A percentile compares a stretch with the other conserved stretches of the same genome.
These are phyloP conservation scores for Oasisia sp. DNA, from an alignment of 2,888 invertebrate genomes.

Conservation along the genomic window DNA sequence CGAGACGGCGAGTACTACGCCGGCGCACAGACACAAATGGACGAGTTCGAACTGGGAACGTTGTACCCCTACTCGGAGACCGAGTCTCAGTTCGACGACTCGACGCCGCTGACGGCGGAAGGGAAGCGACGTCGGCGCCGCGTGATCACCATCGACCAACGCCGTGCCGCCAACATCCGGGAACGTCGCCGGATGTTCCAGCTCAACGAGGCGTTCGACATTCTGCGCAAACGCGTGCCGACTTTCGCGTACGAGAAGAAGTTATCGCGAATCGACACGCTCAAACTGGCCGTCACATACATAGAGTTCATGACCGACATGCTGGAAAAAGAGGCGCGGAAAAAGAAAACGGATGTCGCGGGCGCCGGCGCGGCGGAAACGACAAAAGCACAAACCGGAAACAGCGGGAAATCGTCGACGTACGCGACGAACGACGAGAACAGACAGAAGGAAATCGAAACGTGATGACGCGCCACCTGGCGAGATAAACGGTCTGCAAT, in stretches of 20 bases:
- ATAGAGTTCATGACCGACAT: conserved; percentile 95
- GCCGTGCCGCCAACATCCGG: conserved; percentile 58
- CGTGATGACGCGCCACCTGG: background rate
- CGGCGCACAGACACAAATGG: background rate
- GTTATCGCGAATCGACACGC: conserved; percentile 92
- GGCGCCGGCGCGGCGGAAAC: background rate
- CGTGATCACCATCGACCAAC: conserved; percentile 55
- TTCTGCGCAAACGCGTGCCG: conserved; percentile 83
- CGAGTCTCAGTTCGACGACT: conserved; percentile 10
- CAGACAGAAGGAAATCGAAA: conserved; percentile 1
- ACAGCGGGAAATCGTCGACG: background rate
- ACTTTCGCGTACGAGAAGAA: conserved; percentile 97
- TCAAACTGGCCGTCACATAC: conserved; percentile 93
- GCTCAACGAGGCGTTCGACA: conserved; percentile 94
- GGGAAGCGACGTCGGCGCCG: conserved; percentile 44
- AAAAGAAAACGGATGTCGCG: background rate
- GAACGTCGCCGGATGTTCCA: conserved; percentile 95
- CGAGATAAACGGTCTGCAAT: background rate
- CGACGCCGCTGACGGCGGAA: background rate
- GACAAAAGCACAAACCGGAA: background rate
- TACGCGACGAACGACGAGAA: background rate
- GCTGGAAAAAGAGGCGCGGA: background rate
- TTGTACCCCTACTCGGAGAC: conserved; percentile 26
- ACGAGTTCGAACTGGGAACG: background rate
- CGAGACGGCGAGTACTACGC: background rate